These are phyloP conservation scores for Trypoxylon attenuatum DNA, from an alignment of 2,888 invertebrate species.

Conservation along the genomic window DNA sequence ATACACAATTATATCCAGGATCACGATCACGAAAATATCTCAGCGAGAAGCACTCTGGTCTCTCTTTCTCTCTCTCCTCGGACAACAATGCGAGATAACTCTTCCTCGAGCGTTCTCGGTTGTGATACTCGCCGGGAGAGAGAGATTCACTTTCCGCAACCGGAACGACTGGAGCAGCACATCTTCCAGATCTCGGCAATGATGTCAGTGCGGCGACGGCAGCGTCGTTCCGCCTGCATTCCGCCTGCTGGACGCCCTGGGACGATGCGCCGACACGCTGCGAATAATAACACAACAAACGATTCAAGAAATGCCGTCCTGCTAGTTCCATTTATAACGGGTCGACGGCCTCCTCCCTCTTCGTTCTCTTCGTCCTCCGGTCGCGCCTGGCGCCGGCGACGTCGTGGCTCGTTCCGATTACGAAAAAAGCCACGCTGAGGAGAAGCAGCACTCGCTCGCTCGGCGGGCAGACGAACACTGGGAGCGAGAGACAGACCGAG, in stretches of 20 bases:
- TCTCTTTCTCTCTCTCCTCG: no score
- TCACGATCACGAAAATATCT: no score
- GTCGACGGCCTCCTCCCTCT: constrained; percentile 54
- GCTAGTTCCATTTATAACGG: constrained; percentile 60
- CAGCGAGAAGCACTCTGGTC: no score
- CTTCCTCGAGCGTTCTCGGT: no score
- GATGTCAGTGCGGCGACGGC: constrained; percentile 5
- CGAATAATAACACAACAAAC: constrained; percentile 59
- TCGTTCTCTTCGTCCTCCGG: constrained; percentile 30
- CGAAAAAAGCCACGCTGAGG: constrained; percentile 40
- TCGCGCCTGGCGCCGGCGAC: constrained; percentile 54
- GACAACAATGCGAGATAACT: background rate
- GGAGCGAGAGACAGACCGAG: constrained; percentile 31
- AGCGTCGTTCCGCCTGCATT: constrained; percentile 16
- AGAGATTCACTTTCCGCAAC: constrained; percentile 39
- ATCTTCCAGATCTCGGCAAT: constrained; percentile 24
- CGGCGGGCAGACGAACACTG: constrained; percentile 42
- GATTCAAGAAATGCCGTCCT: constrained; percentile 57
- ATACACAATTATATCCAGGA: no score
- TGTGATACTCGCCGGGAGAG: no score
- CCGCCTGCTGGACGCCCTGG: constrained; percentile 22
- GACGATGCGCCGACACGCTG: constrained; percentile 43
- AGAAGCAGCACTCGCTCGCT: constrained; percentile 23
- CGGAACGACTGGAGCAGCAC: constrained; percentile 10
- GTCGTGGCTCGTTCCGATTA: constrained; percentile 44